Evolutionary conservation across 2,888 invertebrate genomes (phyloP).

Genomic region (Synanthedon vespiformis): DNA sequence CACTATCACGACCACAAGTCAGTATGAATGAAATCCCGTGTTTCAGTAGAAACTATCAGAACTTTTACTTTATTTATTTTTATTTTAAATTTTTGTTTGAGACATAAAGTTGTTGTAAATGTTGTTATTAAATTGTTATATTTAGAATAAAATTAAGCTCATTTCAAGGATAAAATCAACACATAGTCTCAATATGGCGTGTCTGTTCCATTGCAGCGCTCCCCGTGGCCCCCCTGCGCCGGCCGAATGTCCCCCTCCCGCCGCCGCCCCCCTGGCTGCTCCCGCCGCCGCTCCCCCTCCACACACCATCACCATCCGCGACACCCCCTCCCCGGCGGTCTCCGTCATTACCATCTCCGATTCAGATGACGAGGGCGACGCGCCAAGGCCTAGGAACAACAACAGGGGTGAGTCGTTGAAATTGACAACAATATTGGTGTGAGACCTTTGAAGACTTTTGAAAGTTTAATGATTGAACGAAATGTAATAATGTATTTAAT

Average conservation of each 20-base stretch:
- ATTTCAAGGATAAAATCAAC: no score
- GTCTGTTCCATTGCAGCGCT: constrained; percentile 2
- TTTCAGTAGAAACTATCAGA: no score
- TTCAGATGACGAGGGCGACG: constrained; percentile 84
- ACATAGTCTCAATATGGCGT: no score
- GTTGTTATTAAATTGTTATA: no score
- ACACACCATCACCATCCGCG: constrained; percentile 94
- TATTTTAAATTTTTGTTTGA: no score
- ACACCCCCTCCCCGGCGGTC: constrained; percentile 94
- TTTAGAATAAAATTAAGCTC: no score
- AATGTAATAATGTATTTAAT: no score
- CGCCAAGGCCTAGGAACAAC: constrained; percentile 19
- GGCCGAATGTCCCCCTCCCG: constrained; percentile 3
- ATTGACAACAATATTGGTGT: background rate
- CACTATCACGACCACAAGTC: constrained; percentile 50
- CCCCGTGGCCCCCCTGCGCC: constrained; percentile 4
- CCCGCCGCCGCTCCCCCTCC: constrained; percentile 56
- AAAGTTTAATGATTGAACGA: no score
- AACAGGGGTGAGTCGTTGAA: constrained; percentile 20
- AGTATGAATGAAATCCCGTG: constrained; percentile 9
- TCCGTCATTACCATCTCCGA: constrained; percentile 96
- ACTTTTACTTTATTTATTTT: no score
- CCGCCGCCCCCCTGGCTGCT: constrained; percentile 19
- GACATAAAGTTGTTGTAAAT: no score
- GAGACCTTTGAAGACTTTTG: no score